Percentiles rank a stretch among this genome's conserved stretches.
Evolutionary conservation across 2,113 vertebrate species (phyloP).

Genomic region (Phyllopteryx taeniolatus): DNA sequence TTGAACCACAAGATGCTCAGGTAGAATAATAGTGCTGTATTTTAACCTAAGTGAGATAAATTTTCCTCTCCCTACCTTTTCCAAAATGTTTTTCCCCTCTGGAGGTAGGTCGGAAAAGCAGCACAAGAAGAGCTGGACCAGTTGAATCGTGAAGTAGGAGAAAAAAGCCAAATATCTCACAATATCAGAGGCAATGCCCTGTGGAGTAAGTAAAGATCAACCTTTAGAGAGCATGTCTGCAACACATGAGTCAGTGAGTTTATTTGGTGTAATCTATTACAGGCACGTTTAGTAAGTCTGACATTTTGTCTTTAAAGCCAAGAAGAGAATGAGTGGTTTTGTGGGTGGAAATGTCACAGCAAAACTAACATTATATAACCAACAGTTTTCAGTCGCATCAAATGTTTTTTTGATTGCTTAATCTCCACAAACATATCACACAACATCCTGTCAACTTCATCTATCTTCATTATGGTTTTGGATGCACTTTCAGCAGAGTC

Average conservation of each 20-base stretch:
- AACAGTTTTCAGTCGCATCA: conserved; percentile 11
- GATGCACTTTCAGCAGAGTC: conserved; percentile 29
- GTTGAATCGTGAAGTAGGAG: conserved; percentile 77
- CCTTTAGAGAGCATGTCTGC: background rate
- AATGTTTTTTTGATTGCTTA: conserved; percentile 21
- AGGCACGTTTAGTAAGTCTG: conserved; percentile 17
- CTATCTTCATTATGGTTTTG: conserved; percentile 31
- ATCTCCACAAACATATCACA: conserved; percentile 35
- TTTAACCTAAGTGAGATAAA: conserved; percentile 39
- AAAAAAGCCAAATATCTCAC: conserved; percentile 80
- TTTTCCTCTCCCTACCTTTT: conserved; percentile 70
- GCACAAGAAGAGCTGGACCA: conserved; percentile 81
- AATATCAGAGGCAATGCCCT: conserved; percentile 78
- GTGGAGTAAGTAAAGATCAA: conserved; percentile 31
- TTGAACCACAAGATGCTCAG: conserved; percentile 56
- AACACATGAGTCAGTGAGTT: conserved; percentile 10
- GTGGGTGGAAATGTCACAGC: background rate
- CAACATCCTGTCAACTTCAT: conserved; percentile 45
- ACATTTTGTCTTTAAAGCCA: conserved; percentile 14
- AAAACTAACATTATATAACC: conserved; percentile 15
- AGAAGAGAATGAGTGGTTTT: conserved; percentile 21
- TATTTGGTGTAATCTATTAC: conserved; percentile 5
- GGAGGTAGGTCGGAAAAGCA: conserved; percentile 83
- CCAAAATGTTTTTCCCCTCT: conserved; percentile 66
- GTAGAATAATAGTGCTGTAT: conserved; percentile 32